phyloP scores from a whole-genome alignment of 2,888 invertebrate genomes.

The Himalopsyche kuldschensis region DNA sequence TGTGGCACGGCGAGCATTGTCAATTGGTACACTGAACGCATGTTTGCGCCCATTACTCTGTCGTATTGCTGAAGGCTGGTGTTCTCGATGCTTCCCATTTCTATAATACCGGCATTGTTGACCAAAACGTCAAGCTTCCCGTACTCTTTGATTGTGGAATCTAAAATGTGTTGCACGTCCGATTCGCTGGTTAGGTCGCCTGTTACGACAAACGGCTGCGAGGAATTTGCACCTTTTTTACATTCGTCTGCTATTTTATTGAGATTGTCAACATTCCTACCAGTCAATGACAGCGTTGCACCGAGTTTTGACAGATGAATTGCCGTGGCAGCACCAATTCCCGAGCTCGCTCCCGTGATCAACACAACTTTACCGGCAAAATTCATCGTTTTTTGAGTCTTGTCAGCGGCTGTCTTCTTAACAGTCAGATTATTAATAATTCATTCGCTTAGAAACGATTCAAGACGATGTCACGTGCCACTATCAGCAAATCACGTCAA shows the following conservation, averaged over 20 bases:
- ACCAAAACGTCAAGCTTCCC: constrained; percentile 81
- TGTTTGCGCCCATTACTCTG: constrained; percentile 85
- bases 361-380: constrained; percentile 74
- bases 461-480: neutral
- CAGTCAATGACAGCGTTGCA: constrained; percentile 72
- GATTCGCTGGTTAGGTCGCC: constrained; percentile 75
- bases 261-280: constrained; percentile 69
- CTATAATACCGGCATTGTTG: constrained; percentile 88
- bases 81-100: constrained; percentile 81
- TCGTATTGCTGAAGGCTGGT: constrained; percentile 87
- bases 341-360: constrained; percentile 81
- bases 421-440: neutral
- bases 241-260: constrained; percentile 46
- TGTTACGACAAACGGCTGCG: constrained; percentile 60
- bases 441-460: neutral
- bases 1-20: constrained; percentile 88
- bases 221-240: constrained; percentile 45
- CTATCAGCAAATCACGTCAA: neutral
- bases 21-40: constrained; percentile 78
- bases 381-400: constrained; percentile 48
- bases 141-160: constrained; percentile 72
- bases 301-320: constrained; percentile 74
- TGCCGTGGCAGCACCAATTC: constrained; percentile 83
- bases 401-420: neutral
- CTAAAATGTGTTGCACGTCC: constrained; percentile 72